These are phyloP conservation scores for Chaetophractus vellerosus DNA, from an alignment of 2,797 vertebrate species.

Conservation along the genomic window DNA sequence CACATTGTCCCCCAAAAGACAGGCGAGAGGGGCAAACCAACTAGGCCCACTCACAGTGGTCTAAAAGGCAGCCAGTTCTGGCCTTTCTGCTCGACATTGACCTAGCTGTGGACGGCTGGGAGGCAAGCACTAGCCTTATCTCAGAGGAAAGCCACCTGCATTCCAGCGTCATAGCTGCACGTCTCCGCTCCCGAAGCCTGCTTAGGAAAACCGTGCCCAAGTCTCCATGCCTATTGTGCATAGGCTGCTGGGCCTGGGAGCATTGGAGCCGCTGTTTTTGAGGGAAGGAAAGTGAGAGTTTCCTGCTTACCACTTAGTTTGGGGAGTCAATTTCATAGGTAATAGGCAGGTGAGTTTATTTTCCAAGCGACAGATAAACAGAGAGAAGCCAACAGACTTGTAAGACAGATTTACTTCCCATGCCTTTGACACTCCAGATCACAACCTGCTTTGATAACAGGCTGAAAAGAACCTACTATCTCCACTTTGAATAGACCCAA, in stretches of 20 bases:
- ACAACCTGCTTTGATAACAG: not conserved
- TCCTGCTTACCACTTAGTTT: not conserved
- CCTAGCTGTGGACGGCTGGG: not conserved
- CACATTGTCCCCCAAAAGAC: not conserved
- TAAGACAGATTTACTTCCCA: not conserved
- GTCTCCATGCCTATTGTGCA: fast-evolving
- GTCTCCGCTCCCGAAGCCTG: not conserved
- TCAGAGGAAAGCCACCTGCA: not conserved
- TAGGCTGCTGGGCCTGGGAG: fast-evolving
- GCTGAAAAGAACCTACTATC: constrained; percentile 8
- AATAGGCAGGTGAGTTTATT: not conserved
- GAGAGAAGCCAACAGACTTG: not conserved
- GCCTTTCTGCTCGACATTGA: not conserved
- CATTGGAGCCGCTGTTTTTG: no score
- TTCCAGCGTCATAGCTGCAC: not conserved
- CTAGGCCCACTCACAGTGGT: not conserved
- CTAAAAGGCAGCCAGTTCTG: not conserved
- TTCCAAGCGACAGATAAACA: not conserved
- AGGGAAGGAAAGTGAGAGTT: not conserved
- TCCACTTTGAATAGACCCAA: constrained; percentile 59
- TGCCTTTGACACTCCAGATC: constrained; percentile 22
- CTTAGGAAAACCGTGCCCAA: not conserved
- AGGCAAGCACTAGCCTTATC: no score
- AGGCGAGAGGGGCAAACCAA: not conserved
- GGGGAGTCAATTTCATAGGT: not conserved